Evolutionary conservation across 23 tunicate genomes (phyloP).

Genomic region (Styela plicata): DNA sequence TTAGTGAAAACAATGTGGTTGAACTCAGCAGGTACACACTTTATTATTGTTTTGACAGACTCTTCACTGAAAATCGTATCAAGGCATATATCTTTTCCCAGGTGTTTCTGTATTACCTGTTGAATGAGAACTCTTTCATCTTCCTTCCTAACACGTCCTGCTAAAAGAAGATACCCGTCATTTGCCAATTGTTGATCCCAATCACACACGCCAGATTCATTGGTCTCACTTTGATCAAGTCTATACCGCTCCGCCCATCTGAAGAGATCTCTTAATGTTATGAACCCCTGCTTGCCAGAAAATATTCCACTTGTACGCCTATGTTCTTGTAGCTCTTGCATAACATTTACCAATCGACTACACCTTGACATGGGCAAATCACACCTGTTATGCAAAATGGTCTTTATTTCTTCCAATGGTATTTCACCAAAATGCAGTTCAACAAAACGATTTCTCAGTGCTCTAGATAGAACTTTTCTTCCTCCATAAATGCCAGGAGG

Average conservation of each 20-base stretch:
- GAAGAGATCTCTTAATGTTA: slow-evolving; percentile 90
- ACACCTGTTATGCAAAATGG: slow-evolving; percentile 67
- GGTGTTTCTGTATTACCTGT: slow-evolving; percentile 58
- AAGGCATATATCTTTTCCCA: slow-evolving; percentile 43
- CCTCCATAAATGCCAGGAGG: slow-evolving; percentile 98
- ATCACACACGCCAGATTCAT: slow-evolving; percentile 24
- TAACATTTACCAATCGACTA: slow-evolving; percentile 68
- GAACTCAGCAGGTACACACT: slow-evolving; percentile 33
- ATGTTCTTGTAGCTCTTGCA: slow-evolving; percentile 76
- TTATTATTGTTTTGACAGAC: slow-evolving; percentile 8
- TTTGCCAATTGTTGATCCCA: slow-evolving; percentile 88
- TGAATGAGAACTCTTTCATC: slow-evolving; percentile 81
- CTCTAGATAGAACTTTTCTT: slow-evolving; percentile 77
- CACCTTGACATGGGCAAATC: slow-evolving; percentile 52
- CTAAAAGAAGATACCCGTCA: slow-evolving; percentile 87
- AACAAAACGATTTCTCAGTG: slow-evolving; percentile 83
- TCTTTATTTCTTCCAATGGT: slow-evolving; percentile 67
- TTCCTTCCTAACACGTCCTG: slow-evolving; percentile 65
- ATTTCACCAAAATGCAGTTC: slow-evolving; percentile 89
- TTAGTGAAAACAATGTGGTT: slow-evolving; percentile 84
- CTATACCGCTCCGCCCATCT: slow-evolving; percentile 94
- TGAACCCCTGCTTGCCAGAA: slow-evolving; percentile 88
- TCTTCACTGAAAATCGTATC: slow-evolving; percentile 52
- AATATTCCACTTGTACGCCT: slow-evolving; percentile 79
- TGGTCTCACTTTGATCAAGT: slow-evolving; percentile 3